These are phyloP conservation scores for Artibeus lituratus DNA, from an alignment of 2,797 vertebrate species.

Conservation along the genomic window DNA sequence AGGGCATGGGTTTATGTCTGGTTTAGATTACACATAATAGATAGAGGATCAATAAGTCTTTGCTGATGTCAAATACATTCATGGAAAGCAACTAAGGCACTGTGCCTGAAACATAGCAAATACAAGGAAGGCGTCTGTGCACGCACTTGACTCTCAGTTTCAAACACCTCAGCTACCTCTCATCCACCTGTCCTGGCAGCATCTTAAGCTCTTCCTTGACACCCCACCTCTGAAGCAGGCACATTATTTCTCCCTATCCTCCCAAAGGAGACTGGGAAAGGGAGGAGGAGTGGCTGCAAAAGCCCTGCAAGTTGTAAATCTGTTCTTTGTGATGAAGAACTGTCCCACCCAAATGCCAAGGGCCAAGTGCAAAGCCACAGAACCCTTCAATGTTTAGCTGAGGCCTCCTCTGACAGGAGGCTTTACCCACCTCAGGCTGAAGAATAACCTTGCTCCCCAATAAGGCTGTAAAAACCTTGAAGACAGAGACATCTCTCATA, in stretches of 20 bases:
- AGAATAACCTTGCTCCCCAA: not conserved
- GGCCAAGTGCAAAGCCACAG: not conserved
- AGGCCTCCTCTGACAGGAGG: not conserved
- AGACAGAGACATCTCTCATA: not conserved
- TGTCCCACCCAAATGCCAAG: not conserved
- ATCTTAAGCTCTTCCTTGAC: not conserved
- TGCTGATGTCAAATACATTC: not conserved
- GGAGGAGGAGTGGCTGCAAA: not conserved
- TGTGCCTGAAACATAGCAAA: not conserved
- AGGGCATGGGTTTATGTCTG: not conserved
- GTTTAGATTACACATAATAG: not conserved
- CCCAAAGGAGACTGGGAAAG: not conserved
- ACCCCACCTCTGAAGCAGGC: not conserved
- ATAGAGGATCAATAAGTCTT: not conserved
- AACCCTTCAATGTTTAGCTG: not conserved
- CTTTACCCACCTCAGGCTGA: not conserved
- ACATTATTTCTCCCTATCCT: not conserved
- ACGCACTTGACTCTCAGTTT: not conserved
- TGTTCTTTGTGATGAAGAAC: not conserved
- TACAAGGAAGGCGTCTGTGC: not conserved
- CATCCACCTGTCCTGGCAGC: not conserved
- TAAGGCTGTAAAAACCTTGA: not conserved
- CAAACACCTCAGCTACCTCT: not conserved
- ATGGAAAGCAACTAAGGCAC: not conserved
- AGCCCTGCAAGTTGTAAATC: not conserved